These are phyloP conservation scores for Cephus nigrinus DNA, from an alignment of 2,888 invertebrate genomes.

Conservation along the genomic window DNA sequence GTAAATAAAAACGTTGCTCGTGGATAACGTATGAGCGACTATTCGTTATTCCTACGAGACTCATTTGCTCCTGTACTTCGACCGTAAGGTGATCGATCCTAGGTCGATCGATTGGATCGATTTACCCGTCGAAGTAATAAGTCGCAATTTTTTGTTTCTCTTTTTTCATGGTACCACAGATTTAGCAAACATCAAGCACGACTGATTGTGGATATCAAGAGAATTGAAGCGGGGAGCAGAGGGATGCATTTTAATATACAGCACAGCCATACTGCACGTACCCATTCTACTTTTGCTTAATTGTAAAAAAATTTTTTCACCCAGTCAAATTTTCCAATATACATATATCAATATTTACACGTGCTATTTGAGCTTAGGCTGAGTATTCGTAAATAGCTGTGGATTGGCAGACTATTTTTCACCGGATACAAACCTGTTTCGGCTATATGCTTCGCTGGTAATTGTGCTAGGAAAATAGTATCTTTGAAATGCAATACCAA, in stretches of 20 bases:
- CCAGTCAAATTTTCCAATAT: not conserved
- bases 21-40: too few relatives aligned
- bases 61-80: not conserved
- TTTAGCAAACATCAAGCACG: not conserved
- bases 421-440: not conserved
- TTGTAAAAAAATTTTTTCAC: not conserved
- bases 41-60: not conserved
- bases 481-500: not conserved
- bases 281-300: not conserved
- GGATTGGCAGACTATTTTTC: not conserved
- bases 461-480: not conserved
- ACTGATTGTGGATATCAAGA: not conserved
- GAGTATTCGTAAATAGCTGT: not conserved
- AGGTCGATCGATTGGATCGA: not conserved
- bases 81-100: too few relatives aligned
- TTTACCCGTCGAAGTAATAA: not conserved
- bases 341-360: not conserved
- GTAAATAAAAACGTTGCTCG: not conserved
- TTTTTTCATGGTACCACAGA: not conserved
- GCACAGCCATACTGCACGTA: slow-evolving; percentile 9
- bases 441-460: not conserved
- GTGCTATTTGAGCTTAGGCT: not conserved
- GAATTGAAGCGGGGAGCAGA: slow-evolving; percentile 4
- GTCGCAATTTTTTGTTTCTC: not conserved
- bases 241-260: not conserved